Base-by-base conservation (phyloP, 2,888 invertebrate species). In the Autographa gamma region DNA sequence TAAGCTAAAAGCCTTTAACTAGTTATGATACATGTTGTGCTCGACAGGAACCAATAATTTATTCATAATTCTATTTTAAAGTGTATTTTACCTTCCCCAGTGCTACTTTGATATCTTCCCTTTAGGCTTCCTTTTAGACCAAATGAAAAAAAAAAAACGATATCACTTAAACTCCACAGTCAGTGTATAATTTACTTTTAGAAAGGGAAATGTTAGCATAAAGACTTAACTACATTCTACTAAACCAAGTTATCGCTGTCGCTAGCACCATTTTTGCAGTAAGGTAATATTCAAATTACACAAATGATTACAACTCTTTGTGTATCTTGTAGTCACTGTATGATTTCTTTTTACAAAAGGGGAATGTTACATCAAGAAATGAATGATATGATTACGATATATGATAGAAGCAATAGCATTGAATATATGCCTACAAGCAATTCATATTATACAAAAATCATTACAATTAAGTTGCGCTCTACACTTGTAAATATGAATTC, bases 401-500 rank as follows among this genome's bases (percentile, higher is more conserved):
- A 82, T 74, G 71, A 82, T 85, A 85, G 82, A 89, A 90, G 89
- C 88, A 85, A 85, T 84, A 89, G 88, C 86, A 84, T 82, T 84
- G 85, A 74, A 85, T 81, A 77, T 80, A 88, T 76, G 84, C 86
- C 85, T 89, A 87, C 81, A 88, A 89, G 90, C 90, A 90, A 88
- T 88, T 88, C 79, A 86, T 90, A 89, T 86, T 84, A 87, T 89
- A 91, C 86, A 88, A 90, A 89, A 90, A 85, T 79, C 66, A 82
- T 83, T 84, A 83, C 74, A 84, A 80, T 85, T 88, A 88, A 84
- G 85, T 86, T 88, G 85, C 85, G 85, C 84, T 86, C 85, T 89
- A 87, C 81, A 85, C 82, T 89, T 84, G 89, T 91, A 91, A 92
- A 91, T 89, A 90, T 87, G 86, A 92, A 90, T 90, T 90, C 88